phyloP scores from a whole-genome alignment of 2,797 vertebrate genomes.

The Spinus pinus region DNA sequence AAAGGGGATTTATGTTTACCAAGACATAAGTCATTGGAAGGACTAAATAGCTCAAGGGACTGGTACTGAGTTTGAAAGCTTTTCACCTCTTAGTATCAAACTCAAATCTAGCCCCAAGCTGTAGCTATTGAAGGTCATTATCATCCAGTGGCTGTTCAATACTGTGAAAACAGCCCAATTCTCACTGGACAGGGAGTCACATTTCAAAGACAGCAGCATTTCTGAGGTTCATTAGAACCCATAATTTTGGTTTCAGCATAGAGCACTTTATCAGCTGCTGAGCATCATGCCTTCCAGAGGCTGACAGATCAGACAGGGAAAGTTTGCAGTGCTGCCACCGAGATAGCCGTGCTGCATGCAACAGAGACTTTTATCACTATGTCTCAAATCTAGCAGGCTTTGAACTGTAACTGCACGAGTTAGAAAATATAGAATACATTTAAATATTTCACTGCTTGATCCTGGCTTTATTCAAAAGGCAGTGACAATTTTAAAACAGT shows the following conservation, averaged over 20 bases:
- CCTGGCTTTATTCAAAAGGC: background rate
- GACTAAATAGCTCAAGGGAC: slow-evolving; percentile 58
- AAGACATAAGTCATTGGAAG: slow-evolving; percentile 49
- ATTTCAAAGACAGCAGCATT: slow-evolving; percentile 57
- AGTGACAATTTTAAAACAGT: background rate
- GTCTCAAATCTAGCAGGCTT: slow-evolving; percentile 1
- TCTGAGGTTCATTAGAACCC: slow-evolving; percentile 54
- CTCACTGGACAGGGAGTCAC: slow-evolving; percentile 42
- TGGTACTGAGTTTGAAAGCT: slow-evolving; percentile 52
- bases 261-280: slow-evolving; percentile 34
- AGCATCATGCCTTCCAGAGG: slow-evolving; percentile 22
- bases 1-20: slow-evolving; percentile 53
- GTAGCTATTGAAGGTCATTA: slow-evolving; percentile 62
- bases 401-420: background rate
- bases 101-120: slow-evolving; percentile 54
- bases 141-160: slow-evolving; percentile 46
- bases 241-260: slow-evolving; percentile 50
- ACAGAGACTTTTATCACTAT: background rate
- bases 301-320: slow-evolving; percentile 18
- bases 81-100: slow-evolving; percentile 61
- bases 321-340: background rate
- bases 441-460: background rate
- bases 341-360: background rate
- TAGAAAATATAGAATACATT: background rate
- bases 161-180: slow-evolving; percentile 38